Evolutionary conservation across 1,140 invertebrate genomes (phyloP).

Genomic region (Macrocentrus cingulum): DNA sequence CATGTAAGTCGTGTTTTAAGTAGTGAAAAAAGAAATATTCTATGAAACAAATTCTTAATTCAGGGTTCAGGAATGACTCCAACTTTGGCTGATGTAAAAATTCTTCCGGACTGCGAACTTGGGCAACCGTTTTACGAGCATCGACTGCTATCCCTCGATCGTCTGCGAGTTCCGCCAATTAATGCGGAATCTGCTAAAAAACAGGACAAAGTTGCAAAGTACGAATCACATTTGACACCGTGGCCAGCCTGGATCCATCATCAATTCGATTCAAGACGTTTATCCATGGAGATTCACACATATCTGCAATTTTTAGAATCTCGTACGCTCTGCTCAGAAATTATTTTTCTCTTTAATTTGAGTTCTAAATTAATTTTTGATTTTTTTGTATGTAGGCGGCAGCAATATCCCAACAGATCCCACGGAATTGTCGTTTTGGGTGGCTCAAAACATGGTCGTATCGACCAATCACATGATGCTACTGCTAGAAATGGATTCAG

Average conservation of each 20-base stretch:
- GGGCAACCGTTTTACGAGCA: constrained; percentile 56
- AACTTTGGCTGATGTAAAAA: constrained; percentile 62
- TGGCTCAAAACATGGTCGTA: constrained; percentile 73
- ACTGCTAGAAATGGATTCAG: constrained; percentile 66
- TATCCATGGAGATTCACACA: constrained; percentile 56
- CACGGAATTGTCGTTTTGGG: constrained; percentile 76
- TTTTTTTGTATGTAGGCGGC: too few relatives aligned
- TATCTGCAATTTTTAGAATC: constrained; percentile 42
- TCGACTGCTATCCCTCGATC: constrained; percentile 53
- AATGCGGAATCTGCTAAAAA: constrained; percentile 33
- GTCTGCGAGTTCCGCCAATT: constrained; percentile 44
- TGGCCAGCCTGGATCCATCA: constrained; percentile 71
- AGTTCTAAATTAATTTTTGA: too few relatives aligned
- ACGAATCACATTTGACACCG: constrained; percentile 58
- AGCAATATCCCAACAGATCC: constrained; percentile 65
- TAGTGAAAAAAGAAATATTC: too few relatives aligned
- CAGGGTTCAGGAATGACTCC: constrained; percentile 29
- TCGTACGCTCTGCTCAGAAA: too few relatives aligned
- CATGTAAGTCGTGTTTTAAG: constrained; percentile 31
- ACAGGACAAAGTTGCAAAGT: constrained; percentile 44
- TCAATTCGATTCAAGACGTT: constrained; percentile 66
- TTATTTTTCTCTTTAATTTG: too few relatives aligned
- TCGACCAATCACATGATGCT: constrained; percentile 63
- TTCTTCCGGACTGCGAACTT: constrained; percentile 67
- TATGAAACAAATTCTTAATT: too few relatives aligned